Percentiles rank a stretch among this genome's conserved stretches.
phyloP scores from a whole-genome alignment of 2,797 vertebrate genomes.

The Liasis olivaceus region DNA sequence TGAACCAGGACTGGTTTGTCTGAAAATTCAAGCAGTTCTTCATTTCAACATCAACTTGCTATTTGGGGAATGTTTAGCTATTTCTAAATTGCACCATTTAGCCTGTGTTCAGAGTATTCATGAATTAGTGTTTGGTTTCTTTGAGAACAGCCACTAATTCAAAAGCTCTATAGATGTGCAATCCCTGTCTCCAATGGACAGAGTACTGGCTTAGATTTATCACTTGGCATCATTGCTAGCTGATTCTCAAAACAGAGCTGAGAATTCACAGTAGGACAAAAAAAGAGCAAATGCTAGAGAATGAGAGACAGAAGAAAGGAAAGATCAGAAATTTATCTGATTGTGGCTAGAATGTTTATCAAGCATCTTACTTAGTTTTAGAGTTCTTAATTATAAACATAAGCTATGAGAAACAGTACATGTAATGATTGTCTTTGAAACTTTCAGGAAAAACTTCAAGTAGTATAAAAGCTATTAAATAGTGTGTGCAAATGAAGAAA shows the following conservation, averaged over 20 bases:
- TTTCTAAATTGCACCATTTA: not conserved
- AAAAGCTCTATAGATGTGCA: not conserved
- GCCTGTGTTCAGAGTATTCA: slow-evolving; percentile 6
- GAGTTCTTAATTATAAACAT: not conserved
- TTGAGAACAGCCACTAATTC: not conserved
- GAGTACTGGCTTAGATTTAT: slow-evolving; percentile 17
- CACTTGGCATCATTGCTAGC: not conserved
- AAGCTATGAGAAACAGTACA: not conserved
- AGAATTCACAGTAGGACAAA: slow-evolving; percentile 19
- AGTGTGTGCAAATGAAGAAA: not conserved
- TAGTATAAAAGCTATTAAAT: not conserved
- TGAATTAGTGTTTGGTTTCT: slow-evolving; percentile 4
- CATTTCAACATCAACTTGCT: not conserved
- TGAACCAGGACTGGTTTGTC: not conserved
- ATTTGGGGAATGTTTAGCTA: not conserved
- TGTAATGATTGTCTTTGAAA: not conserved
- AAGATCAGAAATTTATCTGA: slow-evolving; percentile 12
- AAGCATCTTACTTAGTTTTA: not conserved
- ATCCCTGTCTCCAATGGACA: not conserved
- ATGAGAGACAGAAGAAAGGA: slow-evolving; percentile 11
- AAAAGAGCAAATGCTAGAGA: not conserved
- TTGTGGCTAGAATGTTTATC: not conserved
- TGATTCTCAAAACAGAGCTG: slow-evolving; percentile 33
- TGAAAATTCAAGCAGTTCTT: slow-evolving; percentile 2
- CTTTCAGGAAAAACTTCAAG: not conserved